phyloP scores from a whole-genome alignment of 1,140 invertebrate genomes.

The Octopus sinensis region DNA sequence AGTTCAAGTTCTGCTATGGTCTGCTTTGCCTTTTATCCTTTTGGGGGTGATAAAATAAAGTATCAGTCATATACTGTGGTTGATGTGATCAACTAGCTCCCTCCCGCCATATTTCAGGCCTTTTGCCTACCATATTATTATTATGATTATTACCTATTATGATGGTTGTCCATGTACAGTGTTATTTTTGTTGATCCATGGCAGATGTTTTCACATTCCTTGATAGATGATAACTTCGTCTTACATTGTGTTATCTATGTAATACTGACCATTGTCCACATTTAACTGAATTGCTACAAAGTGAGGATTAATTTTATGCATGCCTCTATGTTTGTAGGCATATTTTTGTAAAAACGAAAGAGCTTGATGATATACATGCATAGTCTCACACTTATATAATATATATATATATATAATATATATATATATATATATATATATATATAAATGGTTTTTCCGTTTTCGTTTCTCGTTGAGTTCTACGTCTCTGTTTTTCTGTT shows the following conservation, averaged over 20 bases:
- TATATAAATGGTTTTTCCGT: no score
- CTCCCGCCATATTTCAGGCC: no score
- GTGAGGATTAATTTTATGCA: neutral
- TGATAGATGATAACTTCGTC: neutral
- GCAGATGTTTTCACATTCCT: neutral
- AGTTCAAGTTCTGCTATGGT: no score
- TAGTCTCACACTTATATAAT: neutral
- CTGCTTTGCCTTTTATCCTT: no score
- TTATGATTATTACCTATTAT: no score
- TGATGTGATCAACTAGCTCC: no score
- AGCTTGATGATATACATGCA: neutral
- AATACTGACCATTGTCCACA: neutral
- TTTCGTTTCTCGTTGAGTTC: no score
- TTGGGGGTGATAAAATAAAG: no score
- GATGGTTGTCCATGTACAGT: no score
- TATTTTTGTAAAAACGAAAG: neutral
- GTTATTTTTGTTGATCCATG: neutral
- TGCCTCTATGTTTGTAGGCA: neutral
- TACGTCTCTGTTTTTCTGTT: no score
- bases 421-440: neutral
- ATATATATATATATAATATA: neutral
- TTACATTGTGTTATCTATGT: neutral
- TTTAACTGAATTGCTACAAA: neutral
- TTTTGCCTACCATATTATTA: no score
- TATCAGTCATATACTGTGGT: no score